Percentiles rank a stretch among this genome's conserved stretches.
Evolutionary conservation across 2,888 invertebrate species (phyloP).

Genomic region (Melanophora roralis): DNA sequence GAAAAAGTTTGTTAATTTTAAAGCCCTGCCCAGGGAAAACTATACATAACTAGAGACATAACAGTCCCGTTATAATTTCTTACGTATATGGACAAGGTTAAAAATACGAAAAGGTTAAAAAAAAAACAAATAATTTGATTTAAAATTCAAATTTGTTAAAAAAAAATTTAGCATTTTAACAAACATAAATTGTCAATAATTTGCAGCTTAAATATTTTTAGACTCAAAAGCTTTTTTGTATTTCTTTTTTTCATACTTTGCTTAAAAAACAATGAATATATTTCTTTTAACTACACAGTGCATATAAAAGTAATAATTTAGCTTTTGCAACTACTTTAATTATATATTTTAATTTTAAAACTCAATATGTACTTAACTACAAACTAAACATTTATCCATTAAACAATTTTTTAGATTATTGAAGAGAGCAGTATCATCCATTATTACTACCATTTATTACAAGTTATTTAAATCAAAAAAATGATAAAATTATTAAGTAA

Average conservation of each 20-base stretch:
- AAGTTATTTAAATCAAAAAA: slow-evolving; percentile 21
- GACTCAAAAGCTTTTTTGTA: slow-evolving; percentile 18
- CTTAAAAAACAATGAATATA: not conserved
- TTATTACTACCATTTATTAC: slow-evolving; percentile 53
- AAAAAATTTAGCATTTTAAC: not conserved
- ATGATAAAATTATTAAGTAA: slow-evolving; percentile 9
- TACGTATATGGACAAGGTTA: not conserved
- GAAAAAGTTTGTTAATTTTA: slow-evolving; percentile 1
- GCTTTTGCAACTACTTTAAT: slow-evolving; percentile 15
- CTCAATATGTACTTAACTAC: slow-evolving; percentile 8
- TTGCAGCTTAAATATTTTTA: slow-evolving; percentile 23
- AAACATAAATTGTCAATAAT: not conserved
- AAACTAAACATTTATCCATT: slow-evolving; percentile 8
- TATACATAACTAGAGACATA: not conserved
- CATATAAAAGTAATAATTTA: slow-evolving; percentile 27
- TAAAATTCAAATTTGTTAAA: not conserved
- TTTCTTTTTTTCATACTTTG: slow-evolving; percentile 39
- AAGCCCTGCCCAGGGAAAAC: not conserved
- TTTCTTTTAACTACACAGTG: not conserved
- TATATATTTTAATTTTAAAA: slow-evolving; percentile 18
- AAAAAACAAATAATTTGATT: not conserved
- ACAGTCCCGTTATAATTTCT: not conserved
- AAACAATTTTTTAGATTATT: slow-evolving; percentile 21
- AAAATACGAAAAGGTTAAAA: not conserved
- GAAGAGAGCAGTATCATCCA: slow-evolving; percentile 59